These are phyloP conservation scores for Stomatorhinus walkeri DNA, from an alignment of 2,797 vertebrate species.

Conservation along the genomic window DNA sequence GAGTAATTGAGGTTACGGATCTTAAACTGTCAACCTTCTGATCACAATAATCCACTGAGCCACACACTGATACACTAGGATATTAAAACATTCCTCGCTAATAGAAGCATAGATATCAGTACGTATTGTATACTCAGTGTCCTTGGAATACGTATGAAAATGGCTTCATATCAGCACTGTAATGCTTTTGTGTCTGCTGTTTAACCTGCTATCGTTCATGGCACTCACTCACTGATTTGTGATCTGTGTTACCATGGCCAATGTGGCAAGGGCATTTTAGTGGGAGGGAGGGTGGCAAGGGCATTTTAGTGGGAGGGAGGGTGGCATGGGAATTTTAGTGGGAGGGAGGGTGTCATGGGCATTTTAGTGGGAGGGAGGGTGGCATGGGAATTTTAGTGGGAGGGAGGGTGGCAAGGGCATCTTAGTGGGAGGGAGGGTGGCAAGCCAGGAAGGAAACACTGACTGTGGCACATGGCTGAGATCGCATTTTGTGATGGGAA, in stretches of 20 bases:
- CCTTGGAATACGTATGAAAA: too few species aligned
- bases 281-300: background rate
- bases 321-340: background rate
- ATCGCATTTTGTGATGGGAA: background rate
- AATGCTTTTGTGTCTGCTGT: background rate
- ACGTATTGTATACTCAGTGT: too few species aligned
- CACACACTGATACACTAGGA: background rate
- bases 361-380: background rate
- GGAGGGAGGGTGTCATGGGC: background rate
- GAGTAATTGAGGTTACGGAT: background rate
- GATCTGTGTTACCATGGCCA: background rate
- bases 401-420: background rate
- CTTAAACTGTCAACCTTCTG: background rate
- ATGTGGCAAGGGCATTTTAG: background rate
- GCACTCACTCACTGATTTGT: background rate
- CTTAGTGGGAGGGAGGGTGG: background rate
- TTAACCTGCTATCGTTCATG: background rate
- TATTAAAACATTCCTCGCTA: background rate
- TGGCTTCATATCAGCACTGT: background rate
- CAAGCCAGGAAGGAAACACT: background rate
- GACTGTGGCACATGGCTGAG: background rate
- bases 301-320: background rate
- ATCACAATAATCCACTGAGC: background rate
- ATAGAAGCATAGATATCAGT: too few species aligned
- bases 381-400: background rate